Evolutionary conservation across 2,888 invertebrate species (phyloP).

Genomic region (Diaperis boleti): DNA sequence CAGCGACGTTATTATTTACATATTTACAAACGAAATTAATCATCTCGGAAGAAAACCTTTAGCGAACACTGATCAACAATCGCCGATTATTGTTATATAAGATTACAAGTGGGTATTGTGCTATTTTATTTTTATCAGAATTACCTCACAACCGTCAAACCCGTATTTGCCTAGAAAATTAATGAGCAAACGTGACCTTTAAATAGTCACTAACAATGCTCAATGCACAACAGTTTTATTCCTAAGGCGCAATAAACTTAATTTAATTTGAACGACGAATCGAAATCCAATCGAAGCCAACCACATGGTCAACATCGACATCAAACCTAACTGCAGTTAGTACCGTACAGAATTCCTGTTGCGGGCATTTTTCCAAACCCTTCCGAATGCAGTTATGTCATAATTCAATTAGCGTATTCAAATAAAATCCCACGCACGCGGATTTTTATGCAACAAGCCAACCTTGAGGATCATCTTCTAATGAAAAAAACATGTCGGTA

Average conservation of each 20-base stretch:
- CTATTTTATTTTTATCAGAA: conserved; percentile 24
- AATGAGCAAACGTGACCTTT: conserved; percentile 31
- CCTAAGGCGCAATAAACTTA: too few relatives aligned
- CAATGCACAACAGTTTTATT: too few relatives aligned
- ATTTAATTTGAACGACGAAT: too few relatives aligned
- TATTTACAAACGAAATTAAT: too few relatives aligned
- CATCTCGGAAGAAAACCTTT: too few relatives aligned
- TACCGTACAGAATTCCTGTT: conserved; percentile 4
- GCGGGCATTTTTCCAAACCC: conserved; percentile 6
- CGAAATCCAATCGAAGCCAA: too few relatives aligned
- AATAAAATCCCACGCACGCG: conserved; percentile 10
- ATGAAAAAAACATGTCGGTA: conserved; percentile 19
- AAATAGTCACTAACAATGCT: too few relatives aligned
- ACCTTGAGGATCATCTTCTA: conserved; percentile 27
- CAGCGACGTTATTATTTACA: too few relatives aligned
- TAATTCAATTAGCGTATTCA: background rate
- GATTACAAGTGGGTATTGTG: background rate
- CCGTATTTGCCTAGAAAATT: conserved; percentile 32
- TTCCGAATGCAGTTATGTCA: conserved; percentile 19
- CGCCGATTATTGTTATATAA: too few relatives aligned
- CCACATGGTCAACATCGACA: too few relatives aligned
- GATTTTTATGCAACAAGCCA: conserved; percentile 17
- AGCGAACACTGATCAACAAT: too few relatives aligned
- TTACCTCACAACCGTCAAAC: conserved; percentile 26
- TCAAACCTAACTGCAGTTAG: conserved; percentile 6